Evolutionary conservation across 2,113 vertebrate genomes (phyloP), one percentile per base, ranked within the genome.

Genomic region (Rafetus swinhoei): DNA sequence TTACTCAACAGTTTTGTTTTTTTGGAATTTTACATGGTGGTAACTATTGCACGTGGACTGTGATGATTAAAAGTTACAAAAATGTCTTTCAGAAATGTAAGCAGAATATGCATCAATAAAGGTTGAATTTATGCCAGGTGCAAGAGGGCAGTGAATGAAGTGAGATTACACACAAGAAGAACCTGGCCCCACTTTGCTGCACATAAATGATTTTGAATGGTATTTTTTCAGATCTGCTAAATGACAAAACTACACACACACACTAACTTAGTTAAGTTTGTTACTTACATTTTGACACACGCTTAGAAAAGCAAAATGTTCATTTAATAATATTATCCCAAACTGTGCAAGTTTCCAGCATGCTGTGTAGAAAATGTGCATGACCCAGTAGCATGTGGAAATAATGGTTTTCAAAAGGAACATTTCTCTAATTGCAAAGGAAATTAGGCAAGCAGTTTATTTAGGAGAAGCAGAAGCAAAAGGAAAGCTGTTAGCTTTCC

Each of bases 401-500:
- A 97, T 83, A 79, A 95, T n/a, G 82, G 69, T 91, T 56, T 97
- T 97, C 96, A 95, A 88, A 94, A 90, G 5, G 9, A 97, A 92
- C 93, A 85, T 98, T 98, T 95, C 95, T 98, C 95, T 96, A 96
- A 96, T 97, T 97, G 94, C 95, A 96, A 95, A 98, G 98, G 98
- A 98, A 98, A 98, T 98, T 96, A 98, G 98, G 98, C 98, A 98
- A 98, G 98, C 97, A 95, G 86, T 98, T 98, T 97, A 62, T 94
- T 92, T 83, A 96, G 98, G 97, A 98, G 98, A 98, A 98, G 98
- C 97, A 98, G 98, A 98, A 98, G 95, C 98, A 98, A 96, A 97
- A 97, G 98, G 98, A 98, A 98, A 97, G 97, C 87, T 96, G 95
- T 96, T 94, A 8, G 90, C 90, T 97, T 97, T 96, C 77, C 96